Base-by-base conservation (phyloP, 2,113 vertebrate species). In the Galeopterus variegatus region DNA sequence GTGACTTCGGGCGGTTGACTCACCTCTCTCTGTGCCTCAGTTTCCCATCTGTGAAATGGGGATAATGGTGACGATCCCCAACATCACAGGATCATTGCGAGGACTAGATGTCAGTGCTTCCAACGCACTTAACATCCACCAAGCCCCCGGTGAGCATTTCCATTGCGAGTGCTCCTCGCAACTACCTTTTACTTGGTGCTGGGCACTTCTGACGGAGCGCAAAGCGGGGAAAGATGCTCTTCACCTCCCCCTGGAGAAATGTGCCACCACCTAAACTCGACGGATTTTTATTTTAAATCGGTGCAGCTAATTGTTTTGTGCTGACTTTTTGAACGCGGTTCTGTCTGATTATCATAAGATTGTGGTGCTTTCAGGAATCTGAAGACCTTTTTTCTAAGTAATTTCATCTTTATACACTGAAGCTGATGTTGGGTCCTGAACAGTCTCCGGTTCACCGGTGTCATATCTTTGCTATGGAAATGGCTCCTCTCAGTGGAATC, bases 401-500 rank as follows among this genome's bases (percentile, higher is more conserved):
- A 67, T 81, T 79, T 75, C 56, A 77, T 90, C 50, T 90, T 84
- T 58, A 90, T 33, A 80, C 1, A 2, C 28, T 94, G 80, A 98
- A 90, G 93, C 23, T 64, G 10, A 41, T 70, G 26, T 45, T 62
- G 45, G 10, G 13, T 83, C n/a, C 62, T 67, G 21, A 82, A 85
- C 75, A 36, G 52, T 14, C 8, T 14, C 69, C 4, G 3, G 0
- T 26, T 12, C 28, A 0, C 1, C 0, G 45, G 73, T 70, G 12
- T 60, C 5, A 1, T 21, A 5, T 76, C 67, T 97, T 97, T 76
- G 33, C 84, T 95, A 1, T 94, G 97, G 86, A 93, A 97, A 96
- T 93, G 92, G 97, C 98, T 96, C 98, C 98, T 56, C 97, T 65
- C 48, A 93, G 98, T 98, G 98, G 98, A 93, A 17, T 36, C 24